Evolutionary conservation across 64 coral and sea anemone species (phyloP).

Genomic region (Anthopleura sola): DNA sequence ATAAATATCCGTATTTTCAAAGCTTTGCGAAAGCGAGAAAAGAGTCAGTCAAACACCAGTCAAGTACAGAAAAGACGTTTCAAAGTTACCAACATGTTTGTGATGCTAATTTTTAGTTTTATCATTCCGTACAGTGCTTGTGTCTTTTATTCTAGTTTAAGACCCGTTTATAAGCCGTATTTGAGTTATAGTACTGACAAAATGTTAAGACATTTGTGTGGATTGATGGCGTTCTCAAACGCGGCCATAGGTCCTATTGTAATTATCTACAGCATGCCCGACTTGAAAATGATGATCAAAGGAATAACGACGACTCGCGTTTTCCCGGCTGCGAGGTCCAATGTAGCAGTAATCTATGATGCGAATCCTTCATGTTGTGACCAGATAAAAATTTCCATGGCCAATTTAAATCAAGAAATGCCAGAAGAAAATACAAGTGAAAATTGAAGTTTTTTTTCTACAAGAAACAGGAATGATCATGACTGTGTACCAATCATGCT

Average conservation of each 20-base stretch:
- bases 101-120: neutral
- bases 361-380: too few species aligned
- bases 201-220: neutral
- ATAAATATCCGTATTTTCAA: neutral
- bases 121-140: neutral
- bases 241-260: neutral
- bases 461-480: too few species aligned
- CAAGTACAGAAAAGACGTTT: neutral
- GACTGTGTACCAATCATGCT: too few species aligned
- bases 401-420: too few species aligned
- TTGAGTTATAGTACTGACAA: neutral
- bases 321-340: neutral
- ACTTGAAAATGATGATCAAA: neutral
- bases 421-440: too few species aligned
- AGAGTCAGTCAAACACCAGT: too few species aligned
- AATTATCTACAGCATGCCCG: neutral
- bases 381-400: too few species aligned
- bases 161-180: neutral
- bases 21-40: neutral
- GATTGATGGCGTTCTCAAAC: neutral
- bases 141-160: neutral
- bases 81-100: neutral
- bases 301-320: neutral
- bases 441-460: too few species aligned
- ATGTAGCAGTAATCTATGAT: too few species aligned